A percentile compares a stretch with the other conserved stretches of the same genome.
Evolutionary conservation across 2,888 invertebrate genomes (phyloP).

Genomic region (Dicyrtomina minuta): DNA sequence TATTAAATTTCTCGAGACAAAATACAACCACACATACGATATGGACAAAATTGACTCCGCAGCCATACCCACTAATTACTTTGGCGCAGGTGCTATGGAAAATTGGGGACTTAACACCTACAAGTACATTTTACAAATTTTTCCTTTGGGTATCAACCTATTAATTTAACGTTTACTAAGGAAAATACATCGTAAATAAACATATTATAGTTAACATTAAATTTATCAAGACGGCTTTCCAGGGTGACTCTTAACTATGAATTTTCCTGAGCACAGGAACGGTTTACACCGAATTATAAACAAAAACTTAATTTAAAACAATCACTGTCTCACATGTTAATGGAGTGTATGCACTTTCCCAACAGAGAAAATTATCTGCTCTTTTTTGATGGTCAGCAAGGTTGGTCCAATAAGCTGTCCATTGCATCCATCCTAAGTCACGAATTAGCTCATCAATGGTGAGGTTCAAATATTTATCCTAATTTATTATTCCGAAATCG

Average conservation of each 20-base stretch:
- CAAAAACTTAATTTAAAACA: too few species aligned
- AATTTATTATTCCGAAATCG: too few species aligned
- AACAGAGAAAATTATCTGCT: constrained; percentile 8
- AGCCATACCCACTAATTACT: constrained; percentile 35
- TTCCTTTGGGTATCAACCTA: too few species aligned
- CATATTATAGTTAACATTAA: too few species aligned
- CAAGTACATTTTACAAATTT: constrained; percentile 36
- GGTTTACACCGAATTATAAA: too few species aligned
- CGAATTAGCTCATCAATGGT: constrained; percentile 39
- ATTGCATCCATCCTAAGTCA: constrained; percentile 8
- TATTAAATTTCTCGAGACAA: constrained; percentile 28
- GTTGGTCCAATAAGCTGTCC: not conserved
- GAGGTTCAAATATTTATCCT: not conserved
- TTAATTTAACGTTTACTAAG: too few species aligned
- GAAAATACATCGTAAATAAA: too few species aligned
- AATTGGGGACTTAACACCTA: constrained; percentile 47
- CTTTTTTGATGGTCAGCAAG: not conserved
- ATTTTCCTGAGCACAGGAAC: too few species aligned
- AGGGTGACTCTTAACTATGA: too few species aligned
- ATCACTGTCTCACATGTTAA: too few species aligned
- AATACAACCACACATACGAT: not conserved
- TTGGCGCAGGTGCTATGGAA: constrained; percentile 39
- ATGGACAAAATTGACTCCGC: constrained; percentile 46
- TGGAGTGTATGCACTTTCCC: too few species aligned
- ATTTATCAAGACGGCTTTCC: too few species aligned